Percentiles rank a stretch among this genome's conserved stretches.
phyloP scores from a whole-genome alignment of 2,888 invertebrate species.

The Subacronicta megacephala region DNA sequence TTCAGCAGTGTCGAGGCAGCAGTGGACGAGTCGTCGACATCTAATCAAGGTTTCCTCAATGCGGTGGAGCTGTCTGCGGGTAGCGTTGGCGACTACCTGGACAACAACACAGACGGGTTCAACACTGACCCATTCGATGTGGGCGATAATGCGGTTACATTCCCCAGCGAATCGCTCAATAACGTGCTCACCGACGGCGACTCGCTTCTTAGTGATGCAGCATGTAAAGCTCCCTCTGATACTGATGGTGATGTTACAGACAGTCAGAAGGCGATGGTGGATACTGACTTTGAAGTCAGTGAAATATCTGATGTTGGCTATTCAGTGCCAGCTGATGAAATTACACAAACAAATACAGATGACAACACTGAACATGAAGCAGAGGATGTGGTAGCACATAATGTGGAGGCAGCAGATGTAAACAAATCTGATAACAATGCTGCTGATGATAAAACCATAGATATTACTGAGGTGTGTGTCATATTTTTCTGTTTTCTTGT shows the following conservation, averaged over 20 bases:
- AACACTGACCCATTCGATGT: conserved; percentile 82
- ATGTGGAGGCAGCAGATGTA: conserved; percentile 32
- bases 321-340: conserved; percentile 56
- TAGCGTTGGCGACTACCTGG: conserved; percentile 85
- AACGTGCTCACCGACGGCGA: conserved; percentile 81
- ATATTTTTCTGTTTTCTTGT: no score
- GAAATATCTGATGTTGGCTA: conserved; percentile 63
- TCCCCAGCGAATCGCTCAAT: conserved; percentile 79
- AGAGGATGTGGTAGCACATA: conserved; percentile 24
- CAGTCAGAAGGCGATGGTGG: conserved; percentile 64
- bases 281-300: conserved; percentile 64
- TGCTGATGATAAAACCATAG: conserved; percentile 22
- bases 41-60: conserved; percentile 85
- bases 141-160: conserved; percentile 84
- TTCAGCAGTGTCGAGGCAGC: conserved; percentile 84
- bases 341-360: conserved; percentile 50
- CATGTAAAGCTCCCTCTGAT: conserved; percentile 71
- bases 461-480: conserved; percentile 28
- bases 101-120: conserved; percentile 78
- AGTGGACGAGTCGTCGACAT: conserved; percentile 83
- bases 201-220: conserved; percentile 76
- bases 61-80: conserved; percentile 84
- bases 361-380: conserved; percentile 50
- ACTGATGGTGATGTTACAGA: conserved; percentile 76
- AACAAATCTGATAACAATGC: conserved; percentile 6